phyloP scores from a whole-genome alignment of 2,888 invertebrate genomes.

The Strigamia maritima region DNA sequence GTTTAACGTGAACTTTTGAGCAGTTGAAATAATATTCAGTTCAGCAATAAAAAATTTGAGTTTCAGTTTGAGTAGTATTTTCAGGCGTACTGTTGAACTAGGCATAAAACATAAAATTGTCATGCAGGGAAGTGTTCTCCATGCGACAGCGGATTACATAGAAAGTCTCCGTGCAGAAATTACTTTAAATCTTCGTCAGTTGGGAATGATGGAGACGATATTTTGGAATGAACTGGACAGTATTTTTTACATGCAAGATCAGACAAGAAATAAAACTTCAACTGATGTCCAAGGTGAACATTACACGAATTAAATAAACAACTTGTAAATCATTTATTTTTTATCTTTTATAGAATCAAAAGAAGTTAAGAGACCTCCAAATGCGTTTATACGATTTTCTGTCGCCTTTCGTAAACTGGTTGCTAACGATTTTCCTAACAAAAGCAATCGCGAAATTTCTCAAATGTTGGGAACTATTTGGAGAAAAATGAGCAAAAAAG shows the following conservation, averaged over 20 bases:
- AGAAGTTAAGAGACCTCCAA: conserved; percentile 31
- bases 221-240: neutral
- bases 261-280: neutral
- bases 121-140: conserved; percentile 12
- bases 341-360: conserved; percentile 2
- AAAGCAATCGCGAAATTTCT: conserved; percentile 36
- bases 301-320: neutral
- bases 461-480: conserved; percentile 32
- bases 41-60: too few relatives aligned
- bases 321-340: neutral
- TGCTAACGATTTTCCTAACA: neutral
- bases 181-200: neutral
- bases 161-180: neutral
- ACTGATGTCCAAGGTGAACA: neutral
- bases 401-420: conserved; percentile 35
- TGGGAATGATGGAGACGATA: neutral
- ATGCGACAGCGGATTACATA: conserved; percentile 19
- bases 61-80: too few relatives aligned
- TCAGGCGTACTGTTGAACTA: too few relatives aligned
- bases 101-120: too few relatives aligned
- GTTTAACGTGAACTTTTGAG: too few relatives aligned
- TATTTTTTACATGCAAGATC: neutral
- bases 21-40: too few relatives aligned
- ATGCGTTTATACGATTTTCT: conserved; percentile 36
- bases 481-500: conserved; percentile 29